Percentiles rank a stretch among this genome's conserved stretches.
phyloP scores from a whole-genome alignment of 2,888 invertebrate species.

The Sceliomorpha sp. region DNA sequence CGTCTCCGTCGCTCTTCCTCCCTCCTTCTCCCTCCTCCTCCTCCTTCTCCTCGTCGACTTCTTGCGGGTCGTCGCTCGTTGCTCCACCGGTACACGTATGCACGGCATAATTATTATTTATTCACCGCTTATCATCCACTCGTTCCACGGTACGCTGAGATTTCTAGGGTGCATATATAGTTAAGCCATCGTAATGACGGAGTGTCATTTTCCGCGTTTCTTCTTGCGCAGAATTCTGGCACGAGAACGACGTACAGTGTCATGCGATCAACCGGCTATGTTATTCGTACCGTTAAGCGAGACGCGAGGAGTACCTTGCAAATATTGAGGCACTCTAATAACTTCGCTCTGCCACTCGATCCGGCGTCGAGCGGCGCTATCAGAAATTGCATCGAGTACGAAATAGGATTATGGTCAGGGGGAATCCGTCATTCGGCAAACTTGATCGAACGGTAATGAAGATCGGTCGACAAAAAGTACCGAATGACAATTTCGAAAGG shows the following conservation, averaged over 20 bases:
- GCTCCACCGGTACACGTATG: conserved; percentile 20
- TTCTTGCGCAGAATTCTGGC: conserved; percentile 60
- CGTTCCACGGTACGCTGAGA: conserved; percentile 35
- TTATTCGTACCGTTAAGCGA: conserved; percentile 70
- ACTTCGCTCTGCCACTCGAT: conserved; percentile 29
- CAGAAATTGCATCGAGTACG: conserved; percentile 10
- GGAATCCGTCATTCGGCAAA: too few relatives aligned
- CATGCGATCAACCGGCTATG: conserved; percentile 42
- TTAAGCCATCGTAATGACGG: conserved; percentile 64
- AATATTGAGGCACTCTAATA: conserved; percentile 34
- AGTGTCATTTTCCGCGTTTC: conserved; percentile 67
- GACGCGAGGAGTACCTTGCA: conserved; percentile 31
- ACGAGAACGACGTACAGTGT: conserved; percentile 45
- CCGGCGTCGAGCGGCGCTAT: conserved; percentile 16
- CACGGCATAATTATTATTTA: conserved; percentile 69
- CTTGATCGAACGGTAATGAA: too few relatives aligned
- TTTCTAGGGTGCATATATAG: conserved; percentile 40
- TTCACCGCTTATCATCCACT: conserved; percentile 65
- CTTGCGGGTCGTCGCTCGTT: conserved; percentile 11
- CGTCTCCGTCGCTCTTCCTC: conserved; percentile 65
- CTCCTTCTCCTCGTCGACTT: background rate
- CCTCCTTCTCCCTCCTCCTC: conserved; percentile 16
- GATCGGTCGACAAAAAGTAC: too few relatives aligned
- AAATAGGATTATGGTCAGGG: too few relatives aligned
- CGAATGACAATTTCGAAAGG: too few relatives aligned